A percentile compares a stretch with the other conserved stretches of the same genome.
These are phyloP conservation scores for Nudaria mundana DNA, from an alignment of 2,888 invertebrate species.

Conservation along the genomic window DNA sequence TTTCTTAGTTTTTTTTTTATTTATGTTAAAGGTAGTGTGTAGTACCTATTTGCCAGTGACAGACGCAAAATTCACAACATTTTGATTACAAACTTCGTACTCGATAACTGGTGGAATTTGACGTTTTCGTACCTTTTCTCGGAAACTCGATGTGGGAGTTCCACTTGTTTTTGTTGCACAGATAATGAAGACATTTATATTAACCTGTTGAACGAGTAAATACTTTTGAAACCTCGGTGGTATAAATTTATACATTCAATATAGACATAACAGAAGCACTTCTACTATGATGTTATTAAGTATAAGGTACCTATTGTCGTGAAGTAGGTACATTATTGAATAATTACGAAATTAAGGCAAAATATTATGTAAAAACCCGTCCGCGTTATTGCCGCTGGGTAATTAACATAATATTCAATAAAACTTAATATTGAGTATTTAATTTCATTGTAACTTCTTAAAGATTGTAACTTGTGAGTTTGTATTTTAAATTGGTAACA, in stretches of 20 bases:
- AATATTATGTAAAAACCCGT: too few species aligned
- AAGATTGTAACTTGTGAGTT: too few species aligned
- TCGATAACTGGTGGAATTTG: constrained; percentile 65
- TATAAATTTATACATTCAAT: constrained; percentile 12
- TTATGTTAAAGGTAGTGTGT: constrained; percentile 40
- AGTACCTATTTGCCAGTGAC: constrained; percentile 25
- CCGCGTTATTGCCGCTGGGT: too few species aligned
- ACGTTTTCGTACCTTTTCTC: constrained; percentile 62
- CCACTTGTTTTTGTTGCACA: constrained; percentile 49
- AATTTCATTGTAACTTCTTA: too few species aligned
- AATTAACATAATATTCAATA: constrained; percentile 12
- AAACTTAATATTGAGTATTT: too few species aligned
- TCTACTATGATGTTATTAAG: too few species aligned
- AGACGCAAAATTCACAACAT: constrained; percentile 43
- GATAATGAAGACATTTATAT: constrained; percentile 72
- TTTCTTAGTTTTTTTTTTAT: constrained; percentile 24
- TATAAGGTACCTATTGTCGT: too few species aligned
- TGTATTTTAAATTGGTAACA: constrained; percentile 11
- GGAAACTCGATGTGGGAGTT: constrained; percentile 72
- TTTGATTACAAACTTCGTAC: constrained; percentile 58
- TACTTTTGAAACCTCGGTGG: constrained; percentile 34
- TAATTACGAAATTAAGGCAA: too few species aligned
- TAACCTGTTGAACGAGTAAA: constrained; percentile 57
- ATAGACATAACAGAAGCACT: too few species aligned
- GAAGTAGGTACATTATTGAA: too few species aligned